These are phyloP conservation scores for Lytechinus variegatus DNA, from an alignment of 35 echinoderm and acorn worm genomes.

Conservation along the genomic window DNA sequence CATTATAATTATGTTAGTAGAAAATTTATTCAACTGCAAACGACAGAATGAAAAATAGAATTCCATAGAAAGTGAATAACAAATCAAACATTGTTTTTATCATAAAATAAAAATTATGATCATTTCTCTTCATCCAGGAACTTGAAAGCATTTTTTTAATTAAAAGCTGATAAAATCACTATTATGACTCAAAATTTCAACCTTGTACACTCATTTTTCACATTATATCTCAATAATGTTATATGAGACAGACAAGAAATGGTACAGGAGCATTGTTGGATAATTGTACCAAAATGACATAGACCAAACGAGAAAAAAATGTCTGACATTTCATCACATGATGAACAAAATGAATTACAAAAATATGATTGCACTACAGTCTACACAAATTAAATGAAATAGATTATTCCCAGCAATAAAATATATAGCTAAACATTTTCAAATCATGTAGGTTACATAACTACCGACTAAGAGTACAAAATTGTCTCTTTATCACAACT, in stretches of 20 bases:
- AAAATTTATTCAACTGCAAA: not conserved
- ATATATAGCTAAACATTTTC: not conserved
- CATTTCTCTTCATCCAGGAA: too few species aligned
- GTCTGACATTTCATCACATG: not conserved
- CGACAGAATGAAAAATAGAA: not conserved
- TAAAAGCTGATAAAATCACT: not conserved
- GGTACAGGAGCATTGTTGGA: too few species aligned
- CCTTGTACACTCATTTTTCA: too few species aligned
- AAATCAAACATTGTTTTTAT: not conserved
- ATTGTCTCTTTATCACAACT: too few species aligned
- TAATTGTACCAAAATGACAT: too few species aligned
- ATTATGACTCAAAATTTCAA: too few species aligned
- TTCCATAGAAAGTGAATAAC: not conserved
- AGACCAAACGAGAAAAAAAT: too few species aligned
- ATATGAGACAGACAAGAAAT: too few species aligned
- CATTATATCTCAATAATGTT: too few species aligned
- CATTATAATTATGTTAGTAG: not conserved
- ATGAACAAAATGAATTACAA: not conserved
- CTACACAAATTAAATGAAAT: not conserved
- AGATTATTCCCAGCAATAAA: not conserved
- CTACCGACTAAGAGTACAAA: too few species aligned
- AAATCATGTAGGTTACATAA: not conserved
- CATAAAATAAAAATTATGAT: too few species aligned
- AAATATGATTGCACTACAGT: not conserved
- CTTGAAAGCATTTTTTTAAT: not conserved